These are phyloP conservation scores for Paramuricea clavata DNA, from an alignment of 92 coral and sea anemone genomes.

Conservation along the genomic window DNA sequence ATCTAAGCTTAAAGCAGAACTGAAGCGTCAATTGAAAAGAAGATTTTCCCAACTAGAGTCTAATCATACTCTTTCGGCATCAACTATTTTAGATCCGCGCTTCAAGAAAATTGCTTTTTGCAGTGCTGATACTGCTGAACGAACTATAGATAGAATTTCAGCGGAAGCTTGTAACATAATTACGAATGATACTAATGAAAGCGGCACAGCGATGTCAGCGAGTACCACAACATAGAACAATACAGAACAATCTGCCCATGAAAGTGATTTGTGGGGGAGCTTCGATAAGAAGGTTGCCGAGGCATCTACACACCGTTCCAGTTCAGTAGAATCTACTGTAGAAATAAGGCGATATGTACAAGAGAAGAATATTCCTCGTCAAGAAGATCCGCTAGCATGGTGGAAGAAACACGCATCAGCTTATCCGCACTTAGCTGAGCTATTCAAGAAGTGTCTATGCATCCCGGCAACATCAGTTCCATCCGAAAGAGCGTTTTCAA, in stretches of 20 bases:
- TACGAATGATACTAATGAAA: background rate
- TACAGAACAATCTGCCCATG: background rate
- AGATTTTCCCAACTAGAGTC: conserved; percentile 4
- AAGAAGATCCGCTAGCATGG: background rate
- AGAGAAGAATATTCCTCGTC: conserved; percentile 18
- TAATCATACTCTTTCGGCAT: background rate
- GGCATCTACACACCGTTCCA: background rate
- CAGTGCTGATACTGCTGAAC: conserved; percentile 19
- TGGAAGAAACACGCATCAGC: background rate
- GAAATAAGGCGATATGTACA: conserved; percentile 15
- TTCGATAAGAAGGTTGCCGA: conserved; percentile 8
- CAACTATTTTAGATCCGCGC: conserved; percentile 14
- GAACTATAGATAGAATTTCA: background rate
- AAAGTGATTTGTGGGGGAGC: conserved; percentile 9
- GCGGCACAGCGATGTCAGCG: background rate
- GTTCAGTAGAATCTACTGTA: conserved; percentile 6
- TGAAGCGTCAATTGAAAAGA: background rate
- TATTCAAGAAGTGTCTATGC: background rate
- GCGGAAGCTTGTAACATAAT: background rate
- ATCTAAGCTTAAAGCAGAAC: background rate
- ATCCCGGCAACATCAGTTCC: background rate
- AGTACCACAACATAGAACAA: background rate
- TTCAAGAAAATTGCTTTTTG: conserved; percentile 9
- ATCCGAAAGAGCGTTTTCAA: background rate
- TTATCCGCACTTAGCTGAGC: background rate